A percentile compares a stretch with the other conserved stretches of the same genome.
Conservation (phyloP, 2,113 vertebrate genomes). For the Peromyscus polionotus region DNA sequence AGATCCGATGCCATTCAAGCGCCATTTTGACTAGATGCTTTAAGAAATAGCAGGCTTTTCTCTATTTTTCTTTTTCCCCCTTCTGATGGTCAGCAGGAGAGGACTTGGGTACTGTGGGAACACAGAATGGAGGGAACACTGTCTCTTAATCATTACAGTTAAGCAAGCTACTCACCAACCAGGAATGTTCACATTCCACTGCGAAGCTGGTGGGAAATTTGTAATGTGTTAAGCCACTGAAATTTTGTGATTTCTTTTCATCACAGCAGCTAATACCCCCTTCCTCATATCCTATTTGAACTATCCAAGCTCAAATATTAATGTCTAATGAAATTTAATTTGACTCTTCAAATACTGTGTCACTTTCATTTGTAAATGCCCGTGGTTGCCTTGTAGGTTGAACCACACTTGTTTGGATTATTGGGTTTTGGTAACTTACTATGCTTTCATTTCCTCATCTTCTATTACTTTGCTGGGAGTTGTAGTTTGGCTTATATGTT, state of each 20-base stretch:
- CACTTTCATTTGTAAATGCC: slow-evolving; percentile 46
- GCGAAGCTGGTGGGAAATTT: neutral
- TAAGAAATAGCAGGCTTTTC: neutral
- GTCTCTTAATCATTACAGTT: neutral
- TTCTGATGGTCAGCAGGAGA: neutral
- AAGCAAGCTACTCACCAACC: neutral
- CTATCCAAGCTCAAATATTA: slow-evolving; percentile 4
- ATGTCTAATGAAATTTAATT: slow-evolving; percentile 14
- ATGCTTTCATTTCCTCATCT: slow-evolving; percentile 3
- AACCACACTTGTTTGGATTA: neutral
- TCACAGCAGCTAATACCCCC: neutral
- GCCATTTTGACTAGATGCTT: neutral
- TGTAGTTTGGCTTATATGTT: slow-evolving; percentile 44
- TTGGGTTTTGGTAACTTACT: slow-evolving; percentile 29
- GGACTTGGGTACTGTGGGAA: neutral
- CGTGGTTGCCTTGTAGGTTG: neutral
- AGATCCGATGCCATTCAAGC: neutral
- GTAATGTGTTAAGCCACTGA: neutral
- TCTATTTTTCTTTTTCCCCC: neutral
- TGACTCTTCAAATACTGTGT: neutral
- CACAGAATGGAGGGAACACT: neutral
- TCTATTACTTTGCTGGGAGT: neutral
- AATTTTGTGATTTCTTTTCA: neutral
- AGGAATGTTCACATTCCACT: neutral
- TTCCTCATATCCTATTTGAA: neutral